Percentiles rank a stretch among this genome's conserved stretches.
phyloP scores from a whole-genome alignment of 1,140 invertebrate species.

The Battus philenor region DNA sequence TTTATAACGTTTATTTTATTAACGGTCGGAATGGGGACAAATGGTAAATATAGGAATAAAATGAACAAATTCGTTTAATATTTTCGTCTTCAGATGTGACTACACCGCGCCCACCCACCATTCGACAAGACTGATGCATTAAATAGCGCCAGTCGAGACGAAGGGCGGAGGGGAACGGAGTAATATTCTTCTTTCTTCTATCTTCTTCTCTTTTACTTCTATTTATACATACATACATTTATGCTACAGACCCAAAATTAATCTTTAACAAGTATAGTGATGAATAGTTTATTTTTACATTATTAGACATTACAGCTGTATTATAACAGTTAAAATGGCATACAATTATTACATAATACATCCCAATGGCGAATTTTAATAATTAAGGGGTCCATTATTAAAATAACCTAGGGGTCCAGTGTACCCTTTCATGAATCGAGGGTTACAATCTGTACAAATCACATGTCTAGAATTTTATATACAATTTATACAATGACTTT shows the following conservation, averaged over 20 bases:
- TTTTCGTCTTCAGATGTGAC: constrained; percentile 21
- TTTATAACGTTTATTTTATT: too few relatives aligned
- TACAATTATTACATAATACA: too few relatives aligned
- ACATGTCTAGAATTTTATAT: not conserved
- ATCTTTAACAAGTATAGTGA: too few relatives aligned
- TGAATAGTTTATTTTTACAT: too few relatives aligned
- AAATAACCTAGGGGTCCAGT: too few relatives aligned
- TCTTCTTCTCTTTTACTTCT: constrained; percentile 27
- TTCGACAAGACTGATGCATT: constrained; percentile 68
- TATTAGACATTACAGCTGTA: too few relatives aligned
- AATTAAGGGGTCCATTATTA: too few relatives aligned
- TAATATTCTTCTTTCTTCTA: constrained; percentile 23
- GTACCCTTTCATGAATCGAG: too few relatives aligned
- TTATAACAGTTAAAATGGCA: too few relatives aligned
- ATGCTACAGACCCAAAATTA: not conserved
- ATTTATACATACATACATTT: constrained; percentile 3
- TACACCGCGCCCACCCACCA: constrained; percentile 55
- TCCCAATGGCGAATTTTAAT: too few relatives aligned
- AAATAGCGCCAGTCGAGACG: constrained; percentile 49
- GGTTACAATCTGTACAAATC: too few relatives aligned
- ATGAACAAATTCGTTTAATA: not conserved
- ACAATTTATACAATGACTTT: constrained; percentile 5
- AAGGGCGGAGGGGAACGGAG: constrained; percentile 39
- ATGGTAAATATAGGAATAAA: not conserved
- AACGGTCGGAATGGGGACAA: too few relatives aligned